These are phyloP conservation scores for Erethizon dorsatum DNA, from an alignment of 2,797 vertebrate species.

Conservation along the genomic window DNA sequence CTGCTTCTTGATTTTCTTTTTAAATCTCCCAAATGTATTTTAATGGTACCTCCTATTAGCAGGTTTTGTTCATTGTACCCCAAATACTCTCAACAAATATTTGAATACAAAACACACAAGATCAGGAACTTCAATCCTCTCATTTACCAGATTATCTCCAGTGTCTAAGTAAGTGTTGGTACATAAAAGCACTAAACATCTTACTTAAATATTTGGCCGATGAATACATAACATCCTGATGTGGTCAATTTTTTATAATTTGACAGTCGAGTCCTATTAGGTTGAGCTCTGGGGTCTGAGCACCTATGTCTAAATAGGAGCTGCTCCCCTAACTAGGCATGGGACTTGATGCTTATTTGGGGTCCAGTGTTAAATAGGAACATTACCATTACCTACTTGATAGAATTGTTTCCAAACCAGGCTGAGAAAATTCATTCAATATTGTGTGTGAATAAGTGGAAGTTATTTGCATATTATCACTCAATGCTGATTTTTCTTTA, in stretches of 20 bases:
- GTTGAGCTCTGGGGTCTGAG: not conserved
- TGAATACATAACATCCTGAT: not conserved
- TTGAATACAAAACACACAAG: not conserved
- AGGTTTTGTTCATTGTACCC: not conserved
- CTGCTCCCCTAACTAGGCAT: not conserved
- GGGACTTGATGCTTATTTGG: not conserved
- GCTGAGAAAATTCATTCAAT: not conserved
- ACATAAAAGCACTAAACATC: not conserved
- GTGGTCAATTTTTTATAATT: not conserved
- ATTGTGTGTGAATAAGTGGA: not conserved
- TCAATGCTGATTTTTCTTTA: conserved; percentile 7
- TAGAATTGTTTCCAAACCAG: not conserved
- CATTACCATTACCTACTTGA: not conserved
- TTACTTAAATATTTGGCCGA: not conserved
- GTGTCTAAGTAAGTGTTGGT: not conserved
- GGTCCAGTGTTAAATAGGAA: not conserved
- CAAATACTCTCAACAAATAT: not conserved
- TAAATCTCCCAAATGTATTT: not conserved
- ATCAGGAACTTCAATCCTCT: not conserved
- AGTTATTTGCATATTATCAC: not conserved
- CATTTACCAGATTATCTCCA: not conserved
- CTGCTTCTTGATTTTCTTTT: not conserved
- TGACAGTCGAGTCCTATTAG: not conserved
- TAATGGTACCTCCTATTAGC: not conserved
- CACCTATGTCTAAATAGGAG: not conserved